Conservation (phyloP, 2,113 vertebrate genomes). For the Gymnorhina tibicen region DNA sequence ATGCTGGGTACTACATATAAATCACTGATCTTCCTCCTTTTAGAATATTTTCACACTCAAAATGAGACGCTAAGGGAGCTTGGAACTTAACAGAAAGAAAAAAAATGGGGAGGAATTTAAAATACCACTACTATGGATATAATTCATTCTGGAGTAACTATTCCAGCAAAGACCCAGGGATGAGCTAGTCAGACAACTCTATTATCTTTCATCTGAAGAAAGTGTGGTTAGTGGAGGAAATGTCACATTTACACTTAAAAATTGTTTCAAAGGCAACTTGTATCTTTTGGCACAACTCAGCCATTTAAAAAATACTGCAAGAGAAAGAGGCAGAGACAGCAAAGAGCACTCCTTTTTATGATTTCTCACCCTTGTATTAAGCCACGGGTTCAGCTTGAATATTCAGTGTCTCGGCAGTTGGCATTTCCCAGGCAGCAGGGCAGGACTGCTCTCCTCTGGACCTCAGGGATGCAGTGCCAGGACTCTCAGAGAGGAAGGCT, state of each 20-base stretch:
- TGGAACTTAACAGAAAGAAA: not conserved
- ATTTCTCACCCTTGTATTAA: not conserved
- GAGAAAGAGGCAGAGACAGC: not conserved
- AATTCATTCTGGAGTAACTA: not conserved
- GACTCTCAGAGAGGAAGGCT: not conserved
- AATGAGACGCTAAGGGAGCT: not conserved
- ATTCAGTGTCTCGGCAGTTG: not conserved
- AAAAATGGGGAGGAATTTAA: not conserved
- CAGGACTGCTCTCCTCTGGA: not conserved
- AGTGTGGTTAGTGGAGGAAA: constrained; percentile 34
- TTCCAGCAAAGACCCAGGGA: not conserved
- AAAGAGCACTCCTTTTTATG: not conserved
- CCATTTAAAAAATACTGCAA: not conserved
- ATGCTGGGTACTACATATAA: not conserved
- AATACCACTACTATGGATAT: not conserved
- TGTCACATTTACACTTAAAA: constrained; percentile 20
- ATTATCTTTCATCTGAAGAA: not conserved
- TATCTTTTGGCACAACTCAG: not conserved
- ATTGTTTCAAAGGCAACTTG: not conserved
- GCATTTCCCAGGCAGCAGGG: not conserved
- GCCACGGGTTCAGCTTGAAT: not conserved
- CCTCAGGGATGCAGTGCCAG: not conserved
- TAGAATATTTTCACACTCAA: constrained; percentile 15
- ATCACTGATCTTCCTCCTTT: constrained; percentile 18
- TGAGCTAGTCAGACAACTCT: not conserved